These are phyloP conservation scores for Aphaenogaster floridana DNA, from an alignment of 1,140 invertebrate genomes.

Conservation along the genomic window DNA sequence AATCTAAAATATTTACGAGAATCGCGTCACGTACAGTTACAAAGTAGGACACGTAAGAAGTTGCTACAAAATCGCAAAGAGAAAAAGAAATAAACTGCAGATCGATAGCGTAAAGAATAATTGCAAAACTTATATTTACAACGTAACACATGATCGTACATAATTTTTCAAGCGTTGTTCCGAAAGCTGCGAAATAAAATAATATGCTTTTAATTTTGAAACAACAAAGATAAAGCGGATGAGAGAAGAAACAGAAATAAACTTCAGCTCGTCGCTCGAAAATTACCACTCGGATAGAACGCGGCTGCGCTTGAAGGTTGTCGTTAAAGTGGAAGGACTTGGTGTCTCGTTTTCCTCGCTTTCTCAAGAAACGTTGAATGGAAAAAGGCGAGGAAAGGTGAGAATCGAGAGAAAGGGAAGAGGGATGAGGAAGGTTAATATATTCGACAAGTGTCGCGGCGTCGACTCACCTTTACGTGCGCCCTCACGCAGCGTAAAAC, in stretches of 20 bases:
- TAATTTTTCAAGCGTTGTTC: not conserved
- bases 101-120: not conserved
- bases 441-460: slow-evolving; percentile 62
- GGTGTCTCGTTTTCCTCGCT: not conserved
- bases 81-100: not conserved
- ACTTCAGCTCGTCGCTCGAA: slow-evolving; percentile 3
- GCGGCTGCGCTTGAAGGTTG: slow-evolving; percentile 4
- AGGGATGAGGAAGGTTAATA: slow-evolving; percentile 59
- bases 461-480: slow-evolving; percentile 49
- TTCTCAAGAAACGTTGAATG: not conserved
- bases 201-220: slow-evolving; percentile 14
- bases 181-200: not conserved
- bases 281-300: slow-evolving; percentile 13
- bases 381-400: not conserved
- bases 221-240: not conserved
- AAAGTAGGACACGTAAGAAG: not conserved
- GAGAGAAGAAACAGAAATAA: slow-evolving; percentile 6
- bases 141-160: not conserved
- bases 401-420: not conserved
- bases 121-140: not conserved
- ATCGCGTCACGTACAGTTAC: not conserved
- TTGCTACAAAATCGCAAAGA: not conserved
- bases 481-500: slow-evolving; percentile 60
- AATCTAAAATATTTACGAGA: slow-evolving; percentile 18
- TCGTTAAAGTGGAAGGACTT: slow-evolving; percentile 54